phyloP scores from a whole-genome alignment of 2,888 invertebrate species.

The Ormyrus rosae region DNA sequence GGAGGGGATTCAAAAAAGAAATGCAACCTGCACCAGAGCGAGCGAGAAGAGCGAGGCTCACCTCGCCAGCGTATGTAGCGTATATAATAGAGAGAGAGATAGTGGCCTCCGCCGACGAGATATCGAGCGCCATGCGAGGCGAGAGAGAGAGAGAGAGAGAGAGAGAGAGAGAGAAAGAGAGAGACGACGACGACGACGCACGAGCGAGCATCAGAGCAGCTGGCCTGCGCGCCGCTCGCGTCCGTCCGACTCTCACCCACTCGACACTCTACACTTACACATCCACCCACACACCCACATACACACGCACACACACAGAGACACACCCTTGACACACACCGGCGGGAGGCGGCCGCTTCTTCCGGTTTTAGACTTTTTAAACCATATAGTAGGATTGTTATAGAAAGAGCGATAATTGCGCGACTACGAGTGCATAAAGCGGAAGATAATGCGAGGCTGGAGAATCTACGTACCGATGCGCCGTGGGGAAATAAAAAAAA shows the following conservation, averaged over 20 bases:
- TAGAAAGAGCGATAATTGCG: slow-evolving; percentile 55
- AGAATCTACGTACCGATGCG: not conserved
- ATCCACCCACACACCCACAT: not conserved
- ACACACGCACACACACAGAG: not conserved
- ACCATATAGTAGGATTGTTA: slow-evolving; percentile 61
- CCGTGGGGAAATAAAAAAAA: not conserved
- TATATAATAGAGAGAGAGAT: not conserved
- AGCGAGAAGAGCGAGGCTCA: slow-evolving; percentile 48
- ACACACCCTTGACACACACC: slow-evolving; percentile 27
- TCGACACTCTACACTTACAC: no score
- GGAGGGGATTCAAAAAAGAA: slow-evolving; percentile 1
- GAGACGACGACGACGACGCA: slow-evolving; percentile 14
- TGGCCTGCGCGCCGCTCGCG: slow-evolving; percentile 66
- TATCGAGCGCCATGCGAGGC: not conserved
- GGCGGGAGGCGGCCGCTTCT: slow-evolving; percentile 63
- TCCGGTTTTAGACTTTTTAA: slow-evolving; percentile 71
- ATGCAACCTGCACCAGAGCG: slow-evolving; percentile 9
- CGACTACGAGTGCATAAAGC: not conserved
- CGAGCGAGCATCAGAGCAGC: slow-evolving; percentile 72
- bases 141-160: not conserved
- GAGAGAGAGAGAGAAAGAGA: no score
- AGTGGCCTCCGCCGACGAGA: slow-evolving; percentile 57
- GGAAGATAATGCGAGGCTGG: slow-evolving; percentile 54
- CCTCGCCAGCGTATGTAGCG: slow-evolving; percentile 10
- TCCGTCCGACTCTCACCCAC: not conserved